These are phyloP conservation scores for Drosophila fuyamai DNA, from an alignment of 1,140 invertebrate species.

Conservation along the genomic window DNA sequence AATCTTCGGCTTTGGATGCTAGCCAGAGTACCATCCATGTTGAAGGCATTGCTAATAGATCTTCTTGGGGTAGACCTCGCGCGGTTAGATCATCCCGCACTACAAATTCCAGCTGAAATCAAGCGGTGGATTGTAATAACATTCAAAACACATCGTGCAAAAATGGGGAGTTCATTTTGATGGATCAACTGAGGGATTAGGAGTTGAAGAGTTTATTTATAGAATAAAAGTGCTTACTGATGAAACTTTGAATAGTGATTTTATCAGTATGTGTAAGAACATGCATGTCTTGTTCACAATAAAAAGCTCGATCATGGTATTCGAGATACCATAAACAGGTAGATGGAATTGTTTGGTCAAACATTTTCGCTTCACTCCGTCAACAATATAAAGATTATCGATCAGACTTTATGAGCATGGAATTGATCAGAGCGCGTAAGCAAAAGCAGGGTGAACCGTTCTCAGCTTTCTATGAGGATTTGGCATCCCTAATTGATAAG, in stretches of 20 bases:
- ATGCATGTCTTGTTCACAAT: too few species aligned
- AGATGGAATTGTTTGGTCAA: constrained; percentile 9
- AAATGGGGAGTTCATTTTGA: constrained; percentile 5
- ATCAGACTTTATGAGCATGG: constrained; percentile 19
- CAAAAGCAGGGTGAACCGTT: too few species aligned
- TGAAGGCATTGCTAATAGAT: not conserved
- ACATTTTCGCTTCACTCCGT: constrained; percentile 15
- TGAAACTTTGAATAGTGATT: too few species aligned
- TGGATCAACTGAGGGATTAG: constrained; percentile 2
- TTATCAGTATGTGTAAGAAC: too few species aligned
- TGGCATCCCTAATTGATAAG: too few species aligned
- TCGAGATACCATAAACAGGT: too few species aligned
- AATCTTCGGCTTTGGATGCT: not conserved
- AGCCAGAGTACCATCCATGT: not conserved
- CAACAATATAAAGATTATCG: constrained; percentile 25
- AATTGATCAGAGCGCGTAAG: constrained; percentile 13
- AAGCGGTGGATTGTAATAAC: not conserved
- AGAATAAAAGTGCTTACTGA: too few species aligned
- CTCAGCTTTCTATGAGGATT: too few species aligned
- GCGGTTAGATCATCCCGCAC: too few species aligned
- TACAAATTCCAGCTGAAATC: too few species aligned
- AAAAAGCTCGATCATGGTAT: too few species aligned
- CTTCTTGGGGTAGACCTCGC: too few species aligned
- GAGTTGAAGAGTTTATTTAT: constrained; percentile 5
- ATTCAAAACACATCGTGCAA: constrained; percentile 8